phyloP scores from a whole-genome alignment of 2,888 invertebrate species.

The Theretra japonica region DNA sequence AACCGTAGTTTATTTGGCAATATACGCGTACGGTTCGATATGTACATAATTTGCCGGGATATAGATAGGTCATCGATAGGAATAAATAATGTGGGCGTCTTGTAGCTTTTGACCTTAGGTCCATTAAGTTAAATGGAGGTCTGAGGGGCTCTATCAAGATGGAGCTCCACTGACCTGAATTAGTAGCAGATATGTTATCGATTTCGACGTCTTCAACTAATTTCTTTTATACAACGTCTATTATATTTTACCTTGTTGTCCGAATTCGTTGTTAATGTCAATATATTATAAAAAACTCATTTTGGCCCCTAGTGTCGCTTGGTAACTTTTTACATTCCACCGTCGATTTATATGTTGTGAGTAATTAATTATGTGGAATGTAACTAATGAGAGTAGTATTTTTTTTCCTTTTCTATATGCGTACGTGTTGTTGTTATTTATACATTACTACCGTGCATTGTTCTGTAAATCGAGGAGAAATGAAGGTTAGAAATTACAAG shows the following conservation, averaged over 20 bases:
- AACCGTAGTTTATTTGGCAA: background rate
- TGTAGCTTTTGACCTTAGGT: conserved; percentile 51
- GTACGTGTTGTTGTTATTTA: too few species aligned
- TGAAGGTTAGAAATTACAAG: too few species aligned
- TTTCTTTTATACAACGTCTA: conserved; percentile 28
- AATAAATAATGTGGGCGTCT: conserved; percentile 52
- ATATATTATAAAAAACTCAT: too few species aligned
- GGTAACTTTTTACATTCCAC: too few species aligned
- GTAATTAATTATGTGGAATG: too few species aligned
- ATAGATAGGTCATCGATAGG: conserved; percentile 44
- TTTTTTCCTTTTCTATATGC: too few species aligned
- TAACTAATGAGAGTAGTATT: too few species aligned
- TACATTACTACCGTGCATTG: too few species aligned
- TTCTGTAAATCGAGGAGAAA: too few species aligned
- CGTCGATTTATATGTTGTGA: too few species aligned
- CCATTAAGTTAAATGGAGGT: conserved; percentile 57
- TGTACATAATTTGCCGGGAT: conserved; percentile 7
- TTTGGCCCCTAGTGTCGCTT: too few species aligned
- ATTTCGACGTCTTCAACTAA: conserved; percentile 40
- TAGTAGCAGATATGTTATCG: conserved; percentile 45
- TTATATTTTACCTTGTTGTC: background rate
- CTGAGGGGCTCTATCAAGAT: conserved; percentile 52
- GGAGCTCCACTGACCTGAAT: conserved; percentile 50
- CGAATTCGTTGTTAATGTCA: background rate
- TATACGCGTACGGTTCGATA: background rate